Percentiles rank a stretch among this genome's conserved stretches.
Conservation (phyloP, 2,888 invertebrate species). For the Acronicta psi region DNA sequence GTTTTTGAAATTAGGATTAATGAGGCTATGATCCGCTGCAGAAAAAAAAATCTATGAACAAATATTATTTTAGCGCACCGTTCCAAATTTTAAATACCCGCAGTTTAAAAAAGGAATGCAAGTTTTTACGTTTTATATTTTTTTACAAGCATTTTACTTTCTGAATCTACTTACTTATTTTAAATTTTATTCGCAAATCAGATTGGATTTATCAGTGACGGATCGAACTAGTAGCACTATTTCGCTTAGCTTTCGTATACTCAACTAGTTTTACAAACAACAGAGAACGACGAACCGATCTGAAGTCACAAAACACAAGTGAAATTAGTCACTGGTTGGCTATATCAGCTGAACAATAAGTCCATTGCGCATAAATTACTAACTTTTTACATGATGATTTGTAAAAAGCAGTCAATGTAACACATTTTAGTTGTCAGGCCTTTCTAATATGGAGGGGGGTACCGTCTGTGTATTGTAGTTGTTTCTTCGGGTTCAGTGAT, state of each 20-base stretch:
- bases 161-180: too few relatives aligned
- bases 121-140: too few relatives aligned
- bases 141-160: too few relatives aligned
- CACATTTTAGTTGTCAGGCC: not conserved
- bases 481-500: conserved; percentile 26
- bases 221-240: not conserved
- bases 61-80: too few relatives aligned
- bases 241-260: conserved; percentile 15
- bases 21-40: too few relatives aligned
- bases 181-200: too few relatives aligned
- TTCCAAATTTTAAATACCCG: too few relatives aligned
- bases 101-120: too few relatives aligned
- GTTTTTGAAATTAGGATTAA: not conserved
- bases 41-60: too few relatives aligned
- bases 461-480: conserved; percentile 6
- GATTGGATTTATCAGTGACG: too few relatives aligned
- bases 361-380: not conserved
- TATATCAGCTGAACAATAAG: not conserved
- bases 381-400: rapidly evolving
- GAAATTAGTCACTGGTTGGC: conserved; percentile 34
- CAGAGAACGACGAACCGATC: conserved; percentile 22
- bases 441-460: not conserved
- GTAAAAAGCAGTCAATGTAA: not conserved
- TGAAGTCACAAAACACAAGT: conserved; percentile 31
- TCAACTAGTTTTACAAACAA: conserved; percentile 10